Evolutionary conservation across 1,140 invertebrate species (phyloP).

Genomic region (Choristoneura fumiferana): DNA sequence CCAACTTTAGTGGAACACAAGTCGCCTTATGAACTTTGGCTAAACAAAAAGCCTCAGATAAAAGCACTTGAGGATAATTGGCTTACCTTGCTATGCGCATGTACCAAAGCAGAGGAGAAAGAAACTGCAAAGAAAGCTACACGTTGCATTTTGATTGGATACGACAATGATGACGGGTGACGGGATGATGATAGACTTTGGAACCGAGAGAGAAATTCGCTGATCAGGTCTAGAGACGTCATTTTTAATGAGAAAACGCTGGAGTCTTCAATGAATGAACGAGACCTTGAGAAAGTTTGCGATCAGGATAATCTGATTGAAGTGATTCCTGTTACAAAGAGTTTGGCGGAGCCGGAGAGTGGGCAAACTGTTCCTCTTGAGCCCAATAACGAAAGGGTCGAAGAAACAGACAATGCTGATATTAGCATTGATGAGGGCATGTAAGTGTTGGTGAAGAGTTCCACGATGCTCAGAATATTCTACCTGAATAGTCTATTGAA

Average conservation of each 20-base stretch:
- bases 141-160: conserved; percentile 20
- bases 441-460: not conserved
- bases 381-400: not conserved
- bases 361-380: not conserved
- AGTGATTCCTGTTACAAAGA: too few species aligned
- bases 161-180: conserved; percentile 22
- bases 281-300: not conserved
- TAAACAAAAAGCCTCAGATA: too few species aligned
- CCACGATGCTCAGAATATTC: not conserved
- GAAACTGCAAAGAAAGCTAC: conserved; percentile 33
- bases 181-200: conserved; percentile 21
- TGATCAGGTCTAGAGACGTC: not conserved
- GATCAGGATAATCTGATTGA: not conserved
- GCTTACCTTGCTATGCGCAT: conserved; percentile 17
- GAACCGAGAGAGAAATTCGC: not conserved
- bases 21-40: too few species aligned
- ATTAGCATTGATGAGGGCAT: not conserved
- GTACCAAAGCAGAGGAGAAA: conserved; percentile 18
- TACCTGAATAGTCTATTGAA: not conserved
- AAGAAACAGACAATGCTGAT: not conserved
- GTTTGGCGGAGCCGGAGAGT: not conserved
- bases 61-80: conserved; percentile 18
- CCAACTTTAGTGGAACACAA: too few species aligned
- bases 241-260: not conserved
- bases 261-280: not conserved